Evolutionary conservation across 2,113 vertebrate genomes (phyloP), one percentile per base, ranked within the genome.

Genomic region (Epinephelus fuscoguttatus): DNA sequence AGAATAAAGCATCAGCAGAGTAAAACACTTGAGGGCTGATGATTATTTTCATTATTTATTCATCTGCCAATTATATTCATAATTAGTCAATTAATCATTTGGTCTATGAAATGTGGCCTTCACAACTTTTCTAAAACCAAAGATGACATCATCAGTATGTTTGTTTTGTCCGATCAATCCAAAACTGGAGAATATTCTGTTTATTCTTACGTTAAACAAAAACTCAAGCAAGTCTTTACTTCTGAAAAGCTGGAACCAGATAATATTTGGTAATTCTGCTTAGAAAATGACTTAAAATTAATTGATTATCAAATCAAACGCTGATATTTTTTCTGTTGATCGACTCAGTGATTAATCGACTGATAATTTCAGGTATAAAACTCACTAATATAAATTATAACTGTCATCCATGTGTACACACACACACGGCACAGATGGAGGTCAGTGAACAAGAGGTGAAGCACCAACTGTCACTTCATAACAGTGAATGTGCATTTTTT

Each of bases 381-480:
- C 56, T 27, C 9, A 50, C 15, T 25, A 30, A n/a, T 33, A 66
- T 42, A 45, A 62, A 68, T 23, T 15, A 47, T 61, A 45, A 47
- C 9, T 17, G n/a, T 37, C 25, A 69, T 79, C 37, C 37, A 33
- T 53, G 64, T 49, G 47, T 27, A 3, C 37, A 17, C 62, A 75
- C 62, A 75, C 69, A 42, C 9, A 21, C 70, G 53, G n/a, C 59
- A 45, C 57, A 70, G 71, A 69, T 25, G 27, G 59, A 53, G 70
- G 27, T 60, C 67, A 56, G 3, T 14, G 61, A 72, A 21, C 61
- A 62, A 67, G 23, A 63, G 62, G 62, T 25, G 53, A 59, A 66
- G 40, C 30, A 30, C 14, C 30, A 30, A 4, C n/a, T 74, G n/a
- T 23, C 17, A 1, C 49, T 81, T 70, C 14, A 52, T 17, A 49